Conservation (phyloP, 2,888 invertebrate genomes). For the Drosophila meridionalis region DNA sequence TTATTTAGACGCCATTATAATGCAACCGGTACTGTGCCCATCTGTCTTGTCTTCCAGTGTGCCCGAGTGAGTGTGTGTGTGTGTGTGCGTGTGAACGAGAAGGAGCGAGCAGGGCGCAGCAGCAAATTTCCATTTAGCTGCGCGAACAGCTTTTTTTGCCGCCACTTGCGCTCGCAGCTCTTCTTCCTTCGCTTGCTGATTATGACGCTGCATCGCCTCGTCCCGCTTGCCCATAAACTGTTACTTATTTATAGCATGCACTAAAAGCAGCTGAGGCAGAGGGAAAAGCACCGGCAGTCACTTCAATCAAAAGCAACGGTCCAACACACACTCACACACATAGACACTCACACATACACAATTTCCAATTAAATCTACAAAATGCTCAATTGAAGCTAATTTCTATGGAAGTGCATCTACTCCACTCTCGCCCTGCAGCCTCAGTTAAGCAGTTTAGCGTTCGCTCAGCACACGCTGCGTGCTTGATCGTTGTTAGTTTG, state of each 20-base stretch:
- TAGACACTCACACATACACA: conserved; percentile 9
- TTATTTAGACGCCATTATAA: conserved; percentile 76
- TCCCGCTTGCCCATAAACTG: conserved; percentile 15
- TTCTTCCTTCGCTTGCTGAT: conserved; percentile 48
- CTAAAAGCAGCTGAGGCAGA: conserved; percentile 7
- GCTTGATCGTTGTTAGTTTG: conserved; percentile 21
- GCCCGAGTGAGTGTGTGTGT: conserved; percentile 17
- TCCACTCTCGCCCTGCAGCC: not conserved
- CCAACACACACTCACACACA: conserved; percentile 8
- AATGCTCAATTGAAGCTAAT: conserved; percentile 74
- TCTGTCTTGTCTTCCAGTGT: conserved; percentile 23
- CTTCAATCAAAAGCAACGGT: conserved; percentile 52
- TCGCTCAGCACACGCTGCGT: conserved; percentile 5
- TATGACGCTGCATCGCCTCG: conserved; percentile 35
- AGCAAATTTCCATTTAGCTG: conserved; percentile 68
- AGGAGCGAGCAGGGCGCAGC: conserved; percentile 34
- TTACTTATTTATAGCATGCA: conserved; percentile 63
- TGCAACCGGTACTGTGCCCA: conserved; percentile 69
- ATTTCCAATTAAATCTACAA: conserved; percentile 70
- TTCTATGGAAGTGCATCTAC: conserved; percentile 48
- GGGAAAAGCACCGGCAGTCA: conserved; percentile 14
- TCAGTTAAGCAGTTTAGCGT: not conserved
- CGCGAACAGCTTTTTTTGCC: conserved; percentile 65
- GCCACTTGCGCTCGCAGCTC: conserved; percentile 41
- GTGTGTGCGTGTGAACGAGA: conserved; percentile 15